Evolutionary conservation across 2,113 vertebrate genomes (phyloP), one percentile per base, ranked within the genome.

Genomic region (Bucco capensis): DNA sequence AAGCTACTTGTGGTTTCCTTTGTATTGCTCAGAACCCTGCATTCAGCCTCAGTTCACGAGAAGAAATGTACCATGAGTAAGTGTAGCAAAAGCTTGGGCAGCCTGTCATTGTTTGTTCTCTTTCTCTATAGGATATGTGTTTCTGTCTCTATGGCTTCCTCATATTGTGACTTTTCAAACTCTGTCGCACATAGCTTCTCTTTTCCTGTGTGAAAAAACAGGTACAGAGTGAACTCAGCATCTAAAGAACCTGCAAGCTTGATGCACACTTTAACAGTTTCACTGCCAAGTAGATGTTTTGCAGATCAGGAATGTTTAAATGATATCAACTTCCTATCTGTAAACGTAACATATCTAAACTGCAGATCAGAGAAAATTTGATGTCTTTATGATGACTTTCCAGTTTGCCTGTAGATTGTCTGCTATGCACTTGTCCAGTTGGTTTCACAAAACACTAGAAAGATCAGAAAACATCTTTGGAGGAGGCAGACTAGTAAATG

Each of bases 1-100:
- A 86, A 89, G n/a, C n/a, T 92, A 73, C 46, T 89, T 75, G 40
- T 76, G 74, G 62, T 79, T 93, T 94, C 30, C 50, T 85, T 95
- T 88, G 47, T 70, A 14, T 71, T 90, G 30, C 40, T 93, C 31
- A 53, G 47, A 84, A 84, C 79, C 51, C 66, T 8, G 1, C 56
- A 33, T 78, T 84, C 54, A 73, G 54, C 15, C 58, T 14, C 17
- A 70, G 57, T 2, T 89, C 38, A 35, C 28, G 61, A 42, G 51
- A 65, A 84, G 24, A 92, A 88, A 88, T 25, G 27, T 42, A 79
- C 51, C 14, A 17, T 12, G 18, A 62, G 14, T 62, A 77, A 77
- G 15, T 25, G 19, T 18, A 74, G 72, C 38, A 73, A 76, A 70
- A 92, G 33, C 31, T 75, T 53, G 50, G 83, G 58, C 25, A 84